Conservation (phyloP, 2,888 invertebrate species). For the Pachycephus smyrnensis region DNA sequence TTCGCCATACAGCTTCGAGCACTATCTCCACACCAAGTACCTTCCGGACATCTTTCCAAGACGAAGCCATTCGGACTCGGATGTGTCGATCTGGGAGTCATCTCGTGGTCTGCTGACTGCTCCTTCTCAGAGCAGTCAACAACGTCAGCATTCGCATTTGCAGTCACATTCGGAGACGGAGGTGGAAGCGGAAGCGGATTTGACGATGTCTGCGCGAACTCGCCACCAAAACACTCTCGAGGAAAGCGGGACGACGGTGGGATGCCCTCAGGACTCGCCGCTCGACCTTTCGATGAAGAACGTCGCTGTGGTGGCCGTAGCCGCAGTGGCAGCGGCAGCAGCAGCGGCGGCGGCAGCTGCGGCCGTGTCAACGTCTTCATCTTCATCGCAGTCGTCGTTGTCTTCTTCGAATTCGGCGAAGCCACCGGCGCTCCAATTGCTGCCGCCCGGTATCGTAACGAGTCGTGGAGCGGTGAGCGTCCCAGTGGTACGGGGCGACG, state of each 20-base stretch:
- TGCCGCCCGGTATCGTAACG: constrained; percentile 70
- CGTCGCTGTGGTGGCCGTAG: constrained; percentile 58
- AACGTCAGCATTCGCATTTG: not conserved
- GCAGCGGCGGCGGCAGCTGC: constrained; percentile 37
- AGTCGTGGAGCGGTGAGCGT: constrained; percentile 74
- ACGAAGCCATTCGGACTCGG: constrained; percentile 77
- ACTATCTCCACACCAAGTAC: constrained; percentile 75
- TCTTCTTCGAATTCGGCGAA: constrained; percentile 34
- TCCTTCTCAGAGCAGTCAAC: too few species aligned
- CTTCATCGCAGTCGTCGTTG: too few species aligned
- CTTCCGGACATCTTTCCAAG: constrained; percentile 73
- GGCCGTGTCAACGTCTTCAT: constrained; percentile 28
- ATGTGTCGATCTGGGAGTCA: constrained; percentile 67
- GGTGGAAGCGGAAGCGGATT: too few species aligned
- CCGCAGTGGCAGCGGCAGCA: constrained; percentile 40
- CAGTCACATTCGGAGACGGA: not conserved
- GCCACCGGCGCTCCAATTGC: constrained; percentile 66
- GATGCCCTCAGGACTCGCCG: constrained; percentile 81
- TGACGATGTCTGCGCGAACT: too few species aligned
- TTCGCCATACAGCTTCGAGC: constrained; percentile 73
- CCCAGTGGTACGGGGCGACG: constrained; percentile 82
- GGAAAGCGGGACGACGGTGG: constrained; percentile 66
- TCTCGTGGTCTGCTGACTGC: too few species aligned
- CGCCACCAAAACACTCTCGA: constrained; percentile 66
- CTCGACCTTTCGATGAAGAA: constrained; percentile 85